Percentiles rank a stretch among this genome's conserved stretches.
Evolutionary conservation across 1,140 invertebrate genomes (phyloP).

Genomic region (Glossosoma conforme): DNA sequence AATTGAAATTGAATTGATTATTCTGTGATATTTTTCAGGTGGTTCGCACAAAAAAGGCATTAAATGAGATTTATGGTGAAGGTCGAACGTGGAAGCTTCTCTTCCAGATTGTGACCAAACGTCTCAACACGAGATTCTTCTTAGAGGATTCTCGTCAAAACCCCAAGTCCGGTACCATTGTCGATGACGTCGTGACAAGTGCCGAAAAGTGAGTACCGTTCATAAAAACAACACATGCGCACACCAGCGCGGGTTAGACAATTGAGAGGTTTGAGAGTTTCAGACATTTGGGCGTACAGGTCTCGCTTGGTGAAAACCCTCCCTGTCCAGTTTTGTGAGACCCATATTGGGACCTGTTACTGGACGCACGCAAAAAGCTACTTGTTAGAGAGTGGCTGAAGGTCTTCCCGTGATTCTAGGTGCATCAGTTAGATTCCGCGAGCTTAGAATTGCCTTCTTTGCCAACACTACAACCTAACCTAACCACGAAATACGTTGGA

Average conservation of each 20-base stretch:
- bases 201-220: constrained; percentile 66
- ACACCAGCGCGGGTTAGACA: constrained; percentile 18
- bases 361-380: too few relatives aligned
- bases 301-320: too few relatives aligned
- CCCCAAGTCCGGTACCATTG: constrained; percentile 78
- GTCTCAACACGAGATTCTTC: constrained; percentile 68
- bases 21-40: too few relatives aligned
- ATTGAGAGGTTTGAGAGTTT: too few relatives aligned
- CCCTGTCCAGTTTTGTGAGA: too few relatives aligned
- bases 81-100: constrained; percentile 53
- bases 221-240: background rate
- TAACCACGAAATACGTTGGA: too few relatives aligned
- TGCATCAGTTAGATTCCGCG: too few relatives aligned
- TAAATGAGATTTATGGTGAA: constrained; percentile 49
- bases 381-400: too few relatives aligned
- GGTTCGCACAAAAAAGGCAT: constrained; percentile 46
- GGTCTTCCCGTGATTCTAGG: too few relatives aligned
- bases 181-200: constrained; percentile 79
- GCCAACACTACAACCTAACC: constrained; percentile 79
- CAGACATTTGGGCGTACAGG: too few relatives aligned
- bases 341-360: too few relatives aligned
- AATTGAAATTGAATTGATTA: too few relatives aligned
- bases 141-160: constrained; percentile 51
- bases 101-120: constrained; percentile 68
- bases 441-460: constrained; percentile 69